These are phyloP conservation scores for Tupiocoris notatus DNA, from an alignment of 2,888 invertebrate species.

Conservation along the genomic window DNA sequence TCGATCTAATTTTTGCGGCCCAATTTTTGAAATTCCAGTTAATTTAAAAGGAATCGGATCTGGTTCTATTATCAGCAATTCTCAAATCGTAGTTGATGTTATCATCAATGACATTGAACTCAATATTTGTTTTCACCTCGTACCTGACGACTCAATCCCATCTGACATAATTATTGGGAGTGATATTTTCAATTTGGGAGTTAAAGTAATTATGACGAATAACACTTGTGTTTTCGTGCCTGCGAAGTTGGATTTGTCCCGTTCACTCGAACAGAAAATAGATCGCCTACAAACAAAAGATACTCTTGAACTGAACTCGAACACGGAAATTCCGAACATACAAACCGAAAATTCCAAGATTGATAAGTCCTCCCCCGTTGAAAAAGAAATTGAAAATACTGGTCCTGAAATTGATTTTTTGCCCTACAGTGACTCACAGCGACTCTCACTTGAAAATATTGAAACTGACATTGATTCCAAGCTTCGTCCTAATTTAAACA, in stretches of 20 bases:
- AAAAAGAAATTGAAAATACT: background rate
- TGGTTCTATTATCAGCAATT: background rate
- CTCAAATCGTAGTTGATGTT: background rate
- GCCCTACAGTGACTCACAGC: background rate
- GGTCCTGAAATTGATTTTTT: background rate
- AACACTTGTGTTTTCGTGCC: background rate
- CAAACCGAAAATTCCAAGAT: background rate
- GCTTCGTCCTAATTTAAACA: background rate
- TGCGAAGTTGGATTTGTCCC: background rate
- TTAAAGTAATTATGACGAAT: background rate
- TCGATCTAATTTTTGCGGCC: background rate
- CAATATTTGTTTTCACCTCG: background rate
- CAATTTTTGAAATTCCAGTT: background rate
- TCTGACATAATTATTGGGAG: background rate
- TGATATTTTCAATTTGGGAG: background rate
- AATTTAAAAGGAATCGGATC: background rate
- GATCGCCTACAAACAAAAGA: background rate
- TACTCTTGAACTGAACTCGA: background rate
- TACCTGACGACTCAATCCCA: background rate
- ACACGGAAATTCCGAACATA: background rate
- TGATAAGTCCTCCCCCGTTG: background rate
- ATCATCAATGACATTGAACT: background rate
- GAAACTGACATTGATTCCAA: background rate
- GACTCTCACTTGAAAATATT: slow-evolving; percentile 6
- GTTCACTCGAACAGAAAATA: background rate